phyloP scores from a whole-genome alignment of 2,888 invertebrate species.

The Philopedon plagiatum region DNA sequence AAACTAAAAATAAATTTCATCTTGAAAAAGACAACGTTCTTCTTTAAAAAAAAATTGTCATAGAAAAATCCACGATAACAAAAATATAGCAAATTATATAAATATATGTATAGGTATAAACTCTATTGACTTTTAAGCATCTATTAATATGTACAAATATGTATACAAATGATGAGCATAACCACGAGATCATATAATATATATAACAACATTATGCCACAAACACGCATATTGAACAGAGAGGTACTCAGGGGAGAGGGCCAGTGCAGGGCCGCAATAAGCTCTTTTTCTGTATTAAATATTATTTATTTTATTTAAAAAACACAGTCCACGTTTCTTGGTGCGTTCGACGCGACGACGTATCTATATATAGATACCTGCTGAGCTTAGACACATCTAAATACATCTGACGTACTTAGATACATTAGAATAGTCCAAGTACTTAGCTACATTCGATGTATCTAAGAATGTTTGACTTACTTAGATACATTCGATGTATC shows the following conservation, averaged over 20 bases:
- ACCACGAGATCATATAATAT: constrained; percentile 65
- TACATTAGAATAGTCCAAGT: too few species aligned
- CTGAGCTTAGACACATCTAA: too few species aligned
- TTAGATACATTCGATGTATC: too few species aligned
- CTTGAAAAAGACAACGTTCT: neutral
- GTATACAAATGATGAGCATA: constrained; percentile 65
- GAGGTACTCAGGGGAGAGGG: neutral
- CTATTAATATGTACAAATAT: constrained; percentile 66
- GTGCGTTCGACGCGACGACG: too few species aligned
- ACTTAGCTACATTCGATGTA: too few species aligned
- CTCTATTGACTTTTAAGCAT: constrained; percentile 49
- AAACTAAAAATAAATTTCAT: neutral
- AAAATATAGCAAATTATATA: constrained; percentile 38
- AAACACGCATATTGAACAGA: constrained; percentile 23
- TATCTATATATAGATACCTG: too few species aligned
- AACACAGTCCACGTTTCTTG: too few species aligned
- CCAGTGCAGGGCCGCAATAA: neutral
- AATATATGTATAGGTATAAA: constrained; percentile 45
- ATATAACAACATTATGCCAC: constrained; percentile 64
- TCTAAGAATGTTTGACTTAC: too few species aligned
- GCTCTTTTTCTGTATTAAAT: neutral
- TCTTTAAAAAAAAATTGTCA: constrained; percentile 7
- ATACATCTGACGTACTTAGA: too few species aligned
- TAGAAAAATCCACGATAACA: constrained; percentile 1
- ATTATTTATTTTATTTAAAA: neutral